Evolutionary conservation across 2,797 vertebrate species (phyloP).

Genomic region (Molothrus aeneus): DNA sequence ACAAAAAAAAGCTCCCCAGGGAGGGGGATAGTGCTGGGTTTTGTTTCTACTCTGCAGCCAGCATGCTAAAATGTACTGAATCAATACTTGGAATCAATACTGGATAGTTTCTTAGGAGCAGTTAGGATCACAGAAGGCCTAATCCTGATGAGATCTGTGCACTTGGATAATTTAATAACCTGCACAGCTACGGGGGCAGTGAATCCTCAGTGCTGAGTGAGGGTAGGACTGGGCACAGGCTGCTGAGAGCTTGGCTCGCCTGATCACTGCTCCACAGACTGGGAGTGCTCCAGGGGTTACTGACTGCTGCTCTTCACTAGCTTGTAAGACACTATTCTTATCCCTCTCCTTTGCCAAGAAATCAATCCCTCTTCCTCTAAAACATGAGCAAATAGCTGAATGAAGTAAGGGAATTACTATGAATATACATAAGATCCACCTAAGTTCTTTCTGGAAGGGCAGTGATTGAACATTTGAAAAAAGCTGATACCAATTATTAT

Average conservation of each 20-base stretch:
- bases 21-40: neutral
- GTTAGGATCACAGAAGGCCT: neutral
- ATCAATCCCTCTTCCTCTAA: neutral
- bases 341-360: neutral
- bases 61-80: neutral
- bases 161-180: neutral
- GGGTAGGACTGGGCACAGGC: neutral
- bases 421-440: neutral
- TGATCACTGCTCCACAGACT: accelerated
- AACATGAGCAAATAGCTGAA: neutral
- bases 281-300: neutral
- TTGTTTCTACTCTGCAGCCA: neutral
- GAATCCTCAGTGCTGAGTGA: accelerated
- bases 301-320: neutral
- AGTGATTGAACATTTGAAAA: neutral
- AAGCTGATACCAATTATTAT: neutral
- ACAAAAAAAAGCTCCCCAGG: neutral
- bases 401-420: neutral
- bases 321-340: neutral
- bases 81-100: conserved; percentile 10
- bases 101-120: neutral
- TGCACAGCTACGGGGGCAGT: neutral
- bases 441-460: neutral
- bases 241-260: neutral
- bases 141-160: neutral